These are phyloP conservation scores for Drosophila birchii DNA, from an alignment of 2,888 invertebrate species.

Conservation along the genomic window DNA sequence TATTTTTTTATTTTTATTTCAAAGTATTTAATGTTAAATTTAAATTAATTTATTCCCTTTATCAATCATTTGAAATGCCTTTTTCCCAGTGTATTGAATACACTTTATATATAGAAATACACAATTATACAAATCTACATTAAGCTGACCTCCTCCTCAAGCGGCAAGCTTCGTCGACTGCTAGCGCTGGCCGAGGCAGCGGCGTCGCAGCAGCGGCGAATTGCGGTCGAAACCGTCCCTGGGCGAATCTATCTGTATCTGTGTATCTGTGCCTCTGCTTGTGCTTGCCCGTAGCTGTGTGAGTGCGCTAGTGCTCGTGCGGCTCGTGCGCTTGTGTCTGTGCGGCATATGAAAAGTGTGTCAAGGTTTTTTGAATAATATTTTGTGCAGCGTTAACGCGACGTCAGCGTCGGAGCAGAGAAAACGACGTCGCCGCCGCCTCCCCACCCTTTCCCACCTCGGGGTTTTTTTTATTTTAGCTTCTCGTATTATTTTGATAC, in stretches of 20 bases:
- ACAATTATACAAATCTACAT: conserved; percentile 65
- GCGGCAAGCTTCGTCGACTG: conserved; percentile 31
- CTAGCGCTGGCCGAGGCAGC: conserved; percentile 30
- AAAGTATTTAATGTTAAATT: neutral
- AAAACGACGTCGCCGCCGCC: conserved; percentile 38
- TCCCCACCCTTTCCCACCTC: conserved; percentile 13
- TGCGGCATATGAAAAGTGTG: conserved; percentile 81
- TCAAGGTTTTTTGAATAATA: conserved; percentile 83
- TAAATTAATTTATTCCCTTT: neutral
- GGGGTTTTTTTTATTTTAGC: conserved; percentile 18
- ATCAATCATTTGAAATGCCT: neutral
- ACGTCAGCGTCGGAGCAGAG: conserved; percentile 53
- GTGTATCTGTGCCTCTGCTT: conserved; percentile 22
- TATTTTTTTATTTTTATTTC: no score
- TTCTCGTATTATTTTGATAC: conserved; percentile 10
- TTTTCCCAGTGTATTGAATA: conserved; percentile 4
- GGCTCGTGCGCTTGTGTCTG: conserved; percentile 41
- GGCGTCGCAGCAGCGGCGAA: conserved; percentile 63
- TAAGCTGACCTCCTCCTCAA: conserved; percentile 74
- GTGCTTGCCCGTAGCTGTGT: conserved; percentile 19
- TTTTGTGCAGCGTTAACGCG: conserved; percentile 78
- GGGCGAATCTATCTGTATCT: conserved; percentile 70
- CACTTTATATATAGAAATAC: conserved; percentile 35
- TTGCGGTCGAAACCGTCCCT: conserved; percentile 83
- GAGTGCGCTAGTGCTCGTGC: conserved; percentile 32